phyloP scores from a whole-genome alignment of 2,888 invertebrate species.

The Pterobdella sp. region DNA sequence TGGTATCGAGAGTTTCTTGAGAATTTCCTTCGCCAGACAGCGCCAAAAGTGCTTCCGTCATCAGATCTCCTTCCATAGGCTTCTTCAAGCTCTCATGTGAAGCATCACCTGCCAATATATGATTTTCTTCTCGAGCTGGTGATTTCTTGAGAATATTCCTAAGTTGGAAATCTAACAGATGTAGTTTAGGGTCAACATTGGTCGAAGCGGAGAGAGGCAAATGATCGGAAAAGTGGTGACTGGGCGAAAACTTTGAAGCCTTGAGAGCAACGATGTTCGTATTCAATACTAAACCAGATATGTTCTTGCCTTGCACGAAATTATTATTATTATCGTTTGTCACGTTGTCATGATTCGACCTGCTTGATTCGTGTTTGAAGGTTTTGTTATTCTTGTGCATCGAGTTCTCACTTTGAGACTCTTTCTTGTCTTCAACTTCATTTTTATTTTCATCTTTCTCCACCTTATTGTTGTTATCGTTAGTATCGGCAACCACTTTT shows the following conservation, averaged over 20 bases:
- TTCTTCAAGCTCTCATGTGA: not conserved
- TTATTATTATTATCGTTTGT: not conserved
- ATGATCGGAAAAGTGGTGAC: slow-evolving; percentile 6
- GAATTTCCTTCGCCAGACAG: not conserved
- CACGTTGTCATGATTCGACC: not conserved
- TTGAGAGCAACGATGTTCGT: not conserved
- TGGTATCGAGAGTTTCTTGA: not conserved
- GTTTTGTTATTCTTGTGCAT: not conserved
- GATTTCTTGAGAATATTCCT: slow-evolving; percentile 41
- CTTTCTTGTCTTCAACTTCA: not conserved
- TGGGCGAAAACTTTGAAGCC: slow-evolving; percentile 14
- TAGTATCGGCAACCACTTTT: not conserved
- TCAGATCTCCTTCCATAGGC: not conserved
- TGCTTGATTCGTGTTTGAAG: not conserved
- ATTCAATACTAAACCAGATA: not conserved
- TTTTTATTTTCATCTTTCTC: not conserved
- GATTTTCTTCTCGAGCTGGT: slow-evolving; percentile 21
- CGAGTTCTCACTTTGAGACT: not conserved
- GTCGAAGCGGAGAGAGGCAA: slow-evolving; percentile 8
- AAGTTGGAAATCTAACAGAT: slow-evolving; percentile 40
- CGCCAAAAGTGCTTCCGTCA: too few relatives aligned
- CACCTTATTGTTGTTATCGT: not conserved
- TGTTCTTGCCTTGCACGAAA: not conserved
- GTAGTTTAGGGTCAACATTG: slow-evolving; percentile 34
- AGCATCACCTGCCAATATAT: slow-evolving; percentile 14